Conservation (phyloP, 2,888 invertebrate species). For the Mechanitis messenoides region DNA sequence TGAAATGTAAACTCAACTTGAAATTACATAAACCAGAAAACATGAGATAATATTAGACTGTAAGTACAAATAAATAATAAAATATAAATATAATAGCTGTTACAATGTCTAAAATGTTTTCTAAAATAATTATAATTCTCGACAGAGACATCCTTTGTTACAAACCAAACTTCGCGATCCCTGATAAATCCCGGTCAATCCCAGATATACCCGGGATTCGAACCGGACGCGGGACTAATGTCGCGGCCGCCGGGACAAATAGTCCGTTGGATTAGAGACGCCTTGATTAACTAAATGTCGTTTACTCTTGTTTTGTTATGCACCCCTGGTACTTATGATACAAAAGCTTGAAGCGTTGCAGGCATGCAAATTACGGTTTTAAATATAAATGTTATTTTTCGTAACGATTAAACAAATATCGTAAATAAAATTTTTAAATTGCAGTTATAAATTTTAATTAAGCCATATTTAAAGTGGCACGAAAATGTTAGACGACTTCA, state of each 20-base stretch:
- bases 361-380: background rate
- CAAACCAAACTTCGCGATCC: slow-evolving; percentile 42
- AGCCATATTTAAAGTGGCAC: too few relatives aligned
- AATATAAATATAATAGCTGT: too few relatives aligned
- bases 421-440: background rate
- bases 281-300: slow-evolving; percentile 65
- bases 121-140: background rate
- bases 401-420: too few relatives aligned
- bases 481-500: too few relatives aligned
- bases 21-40: too few relatives aligned
- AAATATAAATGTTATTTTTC: too few relatives aligned
- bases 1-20: too few relatives aligned
- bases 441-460: too few relatives aligned
- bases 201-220: slow-evolving; percentile 38
- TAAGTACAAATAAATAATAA: too few relatives aligned
- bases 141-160: slow-evolving; percentile 14
- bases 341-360: slow-evolving; percentile 15
- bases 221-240: slow-evolving; percentile 63
- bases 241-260: slow-evolving; percentile 63
- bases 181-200: slow-evolving; percentile 44
- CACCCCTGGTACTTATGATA: slow-evolving; percentile 52
- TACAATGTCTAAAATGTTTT: background rate
- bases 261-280: slow-evolving; percentile 59
- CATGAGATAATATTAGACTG: too few relatives aligned
- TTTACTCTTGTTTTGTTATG: slow-evolving; percentile 60